Evolutionary conservation across 2,888 invertebrate species (phyloP), one percentile per base, ranked within the genome.

Genomic region (Campoplex nolae): DNA sequence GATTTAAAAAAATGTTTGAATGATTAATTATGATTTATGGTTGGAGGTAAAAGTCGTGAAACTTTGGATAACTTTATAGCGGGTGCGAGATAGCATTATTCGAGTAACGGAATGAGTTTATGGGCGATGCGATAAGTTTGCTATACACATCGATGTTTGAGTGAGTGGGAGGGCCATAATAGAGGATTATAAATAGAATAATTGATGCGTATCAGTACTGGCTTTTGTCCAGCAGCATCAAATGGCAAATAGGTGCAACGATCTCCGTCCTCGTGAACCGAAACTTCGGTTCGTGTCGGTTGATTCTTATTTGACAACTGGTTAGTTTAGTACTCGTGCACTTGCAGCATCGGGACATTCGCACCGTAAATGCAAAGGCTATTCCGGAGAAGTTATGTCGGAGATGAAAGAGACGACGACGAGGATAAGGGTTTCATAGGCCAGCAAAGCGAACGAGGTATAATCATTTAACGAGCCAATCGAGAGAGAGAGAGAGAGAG

Each of bases 391-490:
- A 23, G 38, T 35, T 38, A 11, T 23, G 51, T 70, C 51, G 65
- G 38, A 45, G 73, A 54, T 81, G 65, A 73, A 67, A 67, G 38
- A 51, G 65, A 42, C 35, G 38, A 18, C 77, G 67, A 18, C 77
- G 67, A 67, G 62, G 78, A 88, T 88, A 83, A 82, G 85, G 74
- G 85, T 23, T 56, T 70, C 54, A 18, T 58, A 51, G 38, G 54
- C 54, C 48, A 65, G 75, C 45, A 62, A 65, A 13, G 82, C 78
- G 70, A 86, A 86, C 86, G 79, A 86, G 85, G 81, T 88, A 83
- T 90, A 90, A 92, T 90, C 89, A 83, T 81, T 90, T 92, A 92
- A 92, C 91, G 86, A 91, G 92, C 80, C 90, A 92, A 92, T 92
- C 89, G 90, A 90, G 89, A 89, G 86, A 89, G 23, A 23, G 23